Evolutionary conservation across 2,797 vertebrate genomes (phyloP).

Genomic region (Ctenosaura bakeri): DNA sequence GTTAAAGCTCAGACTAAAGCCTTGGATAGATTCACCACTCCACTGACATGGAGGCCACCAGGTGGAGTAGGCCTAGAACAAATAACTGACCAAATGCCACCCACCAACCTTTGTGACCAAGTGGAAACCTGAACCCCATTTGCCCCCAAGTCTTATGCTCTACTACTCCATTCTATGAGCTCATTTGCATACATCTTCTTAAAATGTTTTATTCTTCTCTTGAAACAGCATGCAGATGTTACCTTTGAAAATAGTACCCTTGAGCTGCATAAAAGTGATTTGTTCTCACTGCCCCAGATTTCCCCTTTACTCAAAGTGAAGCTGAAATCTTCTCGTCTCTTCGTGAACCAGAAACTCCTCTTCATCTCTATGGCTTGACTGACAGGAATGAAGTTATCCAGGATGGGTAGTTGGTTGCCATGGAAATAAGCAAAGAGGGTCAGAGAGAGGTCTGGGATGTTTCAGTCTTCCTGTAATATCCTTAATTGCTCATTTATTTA

Average conservation of each 20-base stretch:
- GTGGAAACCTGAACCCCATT: not conserved
- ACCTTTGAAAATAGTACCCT: not conserved
- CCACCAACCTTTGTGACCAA: not conserved
- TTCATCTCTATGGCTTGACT: slow-evolving; percentile 36
- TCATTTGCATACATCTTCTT: not conserved
- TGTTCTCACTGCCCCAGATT: not conserved
- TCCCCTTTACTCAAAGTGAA: not conserved
- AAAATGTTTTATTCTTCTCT: not conserved
- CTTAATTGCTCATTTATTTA: slow-evolving; percentile 81
- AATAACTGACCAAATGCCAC: too few species aligned
- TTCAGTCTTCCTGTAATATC: slow-evolving; percentile 67
- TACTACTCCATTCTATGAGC: not conserved
- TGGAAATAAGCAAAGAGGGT: slow-evolving; percentile 57
- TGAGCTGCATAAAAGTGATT: not conserved
- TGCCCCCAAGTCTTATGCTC: not conserved
- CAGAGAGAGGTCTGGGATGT: slow-evolving; percentile 56
- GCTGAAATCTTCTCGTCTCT: not conserved
- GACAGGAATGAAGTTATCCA: slow-evolving; percentile 45
- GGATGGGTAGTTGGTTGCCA: slow-evolving; percentile 56
- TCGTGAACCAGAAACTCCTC: slow-evolving; percentile 5
- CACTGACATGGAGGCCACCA: too few species aligned
- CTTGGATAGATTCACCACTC: too few species aligned
- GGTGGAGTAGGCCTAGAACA: too few species aligned
- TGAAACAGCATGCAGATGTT: not conserved
- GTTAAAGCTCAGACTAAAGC: too few species aligned